phyloP scores from a whole-genome alignment of 2,113 vertebrate genomes.

The Nannospalax galili region DNA sequence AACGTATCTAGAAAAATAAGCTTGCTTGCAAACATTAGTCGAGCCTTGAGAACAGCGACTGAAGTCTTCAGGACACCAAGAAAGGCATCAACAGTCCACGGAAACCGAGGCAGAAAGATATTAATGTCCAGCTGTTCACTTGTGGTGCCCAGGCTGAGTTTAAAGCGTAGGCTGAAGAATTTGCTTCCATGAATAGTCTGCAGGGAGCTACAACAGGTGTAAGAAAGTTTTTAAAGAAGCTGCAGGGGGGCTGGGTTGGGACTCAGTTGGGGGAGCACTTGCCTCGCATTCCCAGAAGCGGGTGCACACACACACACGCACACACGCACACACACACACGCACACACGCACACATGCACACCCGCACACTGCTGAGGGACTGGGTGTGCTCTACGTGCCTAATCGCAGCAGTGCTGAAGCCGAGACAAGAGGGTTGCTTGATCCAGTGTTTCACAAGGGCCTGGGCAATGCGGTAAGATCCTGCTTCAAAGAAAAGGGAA shows the following conservation, averaged over 20 bases:
- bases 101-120: neutral
- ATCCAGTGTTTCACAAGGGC: neutral
- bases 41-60: neutral
- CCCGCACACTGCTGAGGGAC: neutral
- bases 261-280: neutral
- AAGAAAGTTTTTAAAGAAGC: neutral
- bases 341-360: no score
- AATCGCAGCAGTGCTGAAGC: neutral
- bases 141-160: neutral
- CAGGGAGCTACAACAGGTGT: neutral
- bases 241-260: neutral
- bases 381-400: accelerated
- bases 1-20: neutral
- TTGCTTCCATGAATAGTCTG: neutral
- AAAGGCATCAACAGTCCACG: neutral
- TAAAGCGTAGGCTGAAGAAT: neutral
- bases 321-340: no score
- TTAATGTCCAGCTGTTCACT: neutral
- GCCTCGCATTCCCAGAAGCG: neutral
- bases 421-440: no score
- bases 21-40: neutral
- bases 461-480: neutral
- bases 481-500: no score
- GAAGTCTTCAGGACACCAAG: neutral
- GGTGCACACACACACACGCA: no score